These are phyloP conservation scores for Buceros bicornis DNA, from an alignment of 2,797 vertebrate species.

Conservation along the genomic window DNA sequence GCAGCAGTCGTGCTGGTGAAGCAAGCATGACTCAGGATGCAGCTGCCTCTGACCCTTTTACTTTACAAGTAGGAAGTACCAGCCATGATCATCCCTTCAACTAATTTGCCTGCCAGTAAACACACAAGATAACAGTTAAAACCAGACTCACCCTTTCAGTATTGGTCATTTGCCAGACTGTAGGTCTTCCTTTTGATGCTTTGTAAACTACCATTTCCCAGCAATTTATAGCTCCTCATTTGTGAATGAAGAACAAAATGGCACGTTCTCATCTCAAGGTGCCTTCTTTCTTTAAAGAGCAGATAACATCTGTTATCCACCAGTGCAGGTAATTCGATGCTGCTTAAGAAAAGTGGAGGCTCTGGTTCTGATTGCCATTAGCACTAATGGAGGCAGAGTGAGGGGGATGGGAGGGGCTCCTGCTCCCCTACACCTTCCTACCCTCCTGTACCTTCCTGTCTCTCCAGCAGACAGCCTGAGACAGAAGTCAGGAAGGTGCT, in stretches of 20 bases:
- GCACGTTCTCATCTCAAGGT: not conserved
- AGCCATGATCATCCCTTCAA: not conserved
- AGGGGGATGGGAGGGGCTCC: rapidly evolving
- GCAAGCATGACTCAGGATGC: not conserved
- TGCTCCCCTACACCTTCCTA: not conserved
- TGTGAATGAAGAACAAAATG: not conserved
- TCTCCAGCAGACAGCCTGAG: not conserved
- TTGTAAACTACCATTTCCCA: not conserved
- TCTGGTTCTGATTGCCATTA: not conserved
- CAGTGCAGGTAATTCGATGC: not conserved
- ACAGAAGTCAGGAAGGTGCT: not conserved
- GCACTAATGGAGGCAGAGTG: not conserved
- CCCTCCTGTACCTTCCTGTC: not conserved
- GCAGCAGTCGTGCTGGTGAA: not conserved
- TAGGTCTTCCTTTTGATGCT: not conserved
- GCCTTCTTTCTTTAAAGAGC: not conserved
- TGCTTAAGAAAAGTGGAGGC: not conserved
- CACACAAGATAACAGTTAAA: not conserved
- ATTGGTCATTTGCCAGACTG: not conserved
- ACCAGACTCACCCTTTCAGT: not conserved
- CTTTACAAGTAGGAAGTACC: not conserved
- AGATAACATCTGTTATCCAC: not conserved
- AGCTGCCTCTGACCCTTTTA: not conserved
- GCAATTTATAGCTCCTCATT: not conserved
- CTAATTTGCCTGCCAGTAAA: not conserved